A percentile compares a stretch with the other conserved stretches of the same genome.
Conservation (phyloP, 1,140 invertebrate species). For the Philopotamus ludificatus region DNA sequence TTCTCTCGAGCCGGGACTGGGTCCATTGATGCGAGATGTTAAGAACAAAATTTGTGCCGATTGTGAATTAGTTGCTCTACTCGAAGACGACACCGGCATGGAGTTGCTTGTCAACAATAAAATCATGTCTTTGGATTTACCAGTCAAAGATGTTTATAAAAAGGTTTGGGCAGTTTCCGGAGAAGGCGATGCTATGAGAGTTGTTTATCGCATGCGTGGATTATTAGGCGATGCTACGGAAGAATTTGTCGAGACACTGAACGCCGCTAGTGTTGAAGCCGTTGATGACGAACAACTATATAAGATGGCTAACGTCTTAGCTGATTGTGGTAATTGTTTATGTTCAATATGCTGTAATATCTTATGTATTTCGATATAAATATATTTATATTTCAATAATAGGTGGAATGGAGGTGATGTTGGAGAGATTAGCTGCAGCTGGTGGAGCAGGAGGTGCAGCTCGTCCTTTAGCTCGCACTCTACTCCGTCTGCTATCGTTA, state of each 20-base stretch:
- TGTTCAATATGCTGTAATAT: background rate
- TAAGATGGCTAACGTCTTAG: slow-evolving; percentile 62
- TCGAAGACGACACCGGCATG: slow-evolving; percentile 99
- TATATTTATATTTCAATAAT: slow-evolving; percentile 57
- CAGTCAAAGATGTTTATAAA: slow-evolving; percentile 90
- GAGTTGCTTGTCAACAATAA: slow-evolving; percentile 98
- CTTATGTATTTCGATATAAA: background rate
- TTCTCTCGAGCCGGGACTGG: slow-evolving; percentile 87
- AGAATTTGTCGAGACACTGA: slow-evolving; percentile 93
- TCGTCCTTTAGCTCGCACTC: slow-evolving; percentile 49
- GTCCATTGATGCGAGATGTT: slow-evolving; percentile 95
- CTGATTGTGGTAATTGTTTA: slow-evolving; percentile 52
- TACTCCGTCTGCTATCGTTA: slow-evolving; percentile 50
- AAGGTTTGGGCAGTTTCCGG: slow-evolving; percentile 85
- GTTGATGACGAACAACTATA: slow-evolving; percentile 95
- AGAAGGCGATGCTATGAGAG: slow-evolving; percentile 92
- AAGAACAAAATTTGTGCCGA: slow-evolving; percentile 99
- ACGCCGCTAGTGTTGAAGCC: slow-evolving; percentile 80
- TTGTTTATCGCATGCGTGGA: slow-evolving; percentile 97
- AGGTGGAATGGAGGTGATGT: slow-evolving; percentile 82
- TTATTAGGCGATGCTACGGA: slow-evolving; percentile 96
- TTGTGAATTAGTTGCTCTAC: slow-evolving; percentile 92
- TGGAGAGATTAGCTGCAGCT: slow-evolving; percentile 66
- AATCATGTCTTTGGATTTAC: slow-evolving; percentile 94
- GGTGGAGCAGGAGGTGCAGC: slow-evolving; percentile 51